phyloP scores from a whole-genome alignment of 2,797 vertebrate genomes.

The Euthynnus affinis region DNA sequence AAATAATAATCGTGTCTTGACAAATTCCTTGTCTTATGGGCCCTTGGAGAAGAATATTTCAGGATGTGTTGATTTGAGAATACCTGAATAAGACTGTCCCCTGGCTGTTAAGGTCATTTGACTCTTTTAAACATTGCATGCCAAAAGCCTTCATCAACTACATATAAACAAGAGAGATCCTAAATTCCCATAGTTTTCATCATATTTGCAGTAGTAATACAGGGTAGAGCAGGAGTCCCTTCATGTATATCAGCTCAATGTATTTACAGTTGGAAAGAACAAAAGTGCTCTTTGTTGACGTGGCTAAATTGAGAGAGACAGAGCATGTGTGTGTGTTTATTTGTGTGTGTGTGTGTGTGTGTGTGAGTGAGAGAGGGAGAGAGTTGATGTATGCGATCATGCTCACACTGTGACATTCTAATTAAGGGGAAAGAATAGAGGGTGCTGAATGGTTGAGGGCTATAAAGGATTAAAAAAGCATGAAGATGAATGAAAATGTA shows the following conservation, averaged over 20 bases:
- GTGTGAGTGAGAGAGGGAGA: too few relatives aligned
- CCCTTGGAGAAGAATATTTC: not conserved
- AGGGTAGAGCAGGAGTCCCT: not conserved
- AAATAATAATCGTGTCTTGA: too few relatives aligned
- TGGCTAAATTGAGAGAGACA: conserved; percentile 8
- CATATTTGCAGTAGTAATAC: not conserved
- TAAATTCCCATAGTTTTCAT: not conserved
- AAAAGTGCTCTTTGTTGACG: conserved; percentile 32
- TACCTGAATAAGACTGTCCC: too few relatives aligned
- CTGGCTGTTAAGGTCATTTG: too few relatives aligned
- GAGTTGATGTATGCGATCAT: too few relatives aligned
- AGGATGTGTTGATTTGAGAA: not conserved
- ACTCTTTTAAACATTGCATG: not conserved
- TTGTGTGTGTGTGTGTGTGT: too few relatives aligned
- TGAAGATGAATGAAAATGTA: conserved; percentile 29
- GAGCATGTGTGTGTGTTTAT: not conserved
- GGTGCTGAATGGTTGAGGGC: conserved; percentile 38
- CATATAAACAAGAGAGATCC: not conserved
- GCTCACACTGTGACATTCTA: conserved; percentile 11
- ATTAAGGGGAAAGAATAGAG: conserved; percentile 55
- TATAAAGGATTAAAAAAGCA: conserved; percentile 32
- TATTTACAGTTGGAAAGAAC: conserved; percentile 21
- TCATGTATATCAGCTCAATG: not conserved
- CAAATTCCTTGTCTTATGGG: too few relatives aligned
- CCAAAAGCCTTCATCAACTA: not conserved